These are phyloP conservation scores for Piprites chloris DNA, from an alignment of 2,113 vertebrate genomes.

Conservation along the genomic window DNA sequence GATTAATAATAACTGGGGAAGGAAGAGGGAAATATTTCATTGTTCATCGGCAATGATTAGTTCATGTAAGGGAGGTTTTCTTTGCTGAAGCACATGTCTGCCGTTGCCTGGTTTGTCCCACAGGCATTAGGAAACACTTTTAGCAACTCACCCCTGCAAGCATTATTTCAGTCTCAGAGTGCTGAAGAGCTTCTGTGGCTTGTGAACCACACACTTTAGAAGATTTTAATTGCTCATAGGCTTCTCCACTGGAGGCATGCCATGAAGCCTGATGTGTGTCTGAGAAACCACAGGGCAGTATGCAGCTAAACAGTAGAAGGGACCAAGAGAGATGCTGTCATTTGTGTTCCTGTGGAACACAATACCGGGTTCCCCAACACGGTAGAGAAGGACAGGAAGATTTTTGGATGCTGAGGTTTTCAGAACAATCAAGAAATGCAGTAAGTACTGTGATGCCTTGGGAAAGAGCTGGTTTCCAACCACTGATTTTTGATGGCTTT, in stretches of 20 bases:
- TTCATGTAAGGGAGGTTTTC: not conserved
- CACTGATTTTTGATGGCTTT: not conserved
- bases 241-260: not conserved
- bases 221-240: not conserved
- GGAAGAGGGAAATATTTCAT: not conserved
- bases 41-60: not conserved
- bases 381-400: not conserved
- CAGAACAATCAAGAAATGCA: not conserved
- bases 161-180: not conserved
- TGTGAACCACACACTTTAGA: not conserved
- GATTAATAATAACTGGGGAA: not conserved
- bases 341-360: not conserved
- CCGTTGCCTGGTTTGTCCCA: not conserved
- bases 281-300: not conserved
- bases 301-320: not conserved
- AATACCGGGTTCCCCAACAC: not conserved
- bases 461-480: not conserved
- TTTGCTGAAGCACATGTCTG: not conserved
- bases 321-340: not conserved
- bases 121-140: not conserved
- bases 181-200: not conserved
- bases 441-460: not conserved
- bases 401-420: not conserved
- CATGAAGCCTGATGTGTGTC: not conserved
- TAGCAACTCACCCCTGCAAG: not conserved